Evolutionary conservation across 1,140 invertebrate species (phyloP).

Genomic region (Zaprionus gabonicus): DNA sequence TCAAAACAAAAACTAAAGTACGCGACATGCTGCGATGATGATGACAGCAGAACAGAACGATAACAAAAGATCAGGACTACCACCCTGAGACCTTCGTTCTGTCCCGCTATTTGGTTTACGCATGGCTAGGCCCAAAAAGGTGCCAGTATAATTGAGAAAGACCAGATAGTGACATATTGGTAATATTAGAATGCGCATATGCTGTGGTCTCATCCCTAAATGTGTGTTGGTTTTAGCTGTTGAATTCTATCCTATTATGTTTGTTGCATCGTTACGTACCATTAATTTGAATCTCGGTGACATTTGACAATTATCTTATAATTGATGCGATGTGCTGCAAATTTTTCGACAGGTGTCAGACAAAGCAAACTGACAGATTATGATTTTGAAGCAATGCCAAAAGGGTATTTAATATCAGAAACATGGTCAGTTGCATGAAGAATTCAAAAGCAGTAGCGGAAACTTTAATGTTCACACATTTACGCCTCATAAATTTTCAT

Average conservation of each 20-base stretch:
- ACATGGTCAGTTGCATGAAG: not conserved
- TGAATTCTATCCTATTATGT: conserved; percentile 46
- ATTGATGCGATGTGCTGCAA: conserved; percentile 57
- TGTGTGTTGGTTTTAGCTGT: conserved; percentile 1
- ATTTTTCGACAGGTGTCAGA: conserved; percentile 67
- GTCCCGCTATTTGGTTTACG: conserved; percentile 48
- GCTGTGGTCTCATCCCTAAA: conserved; percentile 39
- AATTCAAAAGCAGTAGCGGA: conserved; percentile 55
- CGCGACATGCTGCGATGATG: conserved; percentile 60
- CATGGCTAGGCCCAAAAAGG: conserved; percentile 48
- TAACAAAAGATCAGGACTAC: conserved; percentile 25
- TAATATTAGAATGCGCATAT: conserved; percentile 61
- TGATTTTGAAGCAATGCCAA: conserved; percentile 35
- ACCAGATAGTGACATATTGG: conserved; percentile 58
- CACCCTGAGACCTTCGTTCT: conserved; percentile 32
- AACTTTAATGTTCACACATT: conserved; percentile 80
- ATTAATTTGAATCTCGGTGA: conserved; percentile 57
- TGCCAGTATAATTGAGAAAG: conserved; percentile 3
- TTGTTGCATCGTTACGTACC: conserved; percentile 69
- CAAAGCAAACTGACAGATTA: conserved; percentile 17
- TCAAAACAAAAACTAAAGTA: conserved; percentile 63
- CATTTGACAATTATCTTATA: conserved; percentile 50
- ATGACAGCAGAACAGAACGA: conserved; percentile 50
- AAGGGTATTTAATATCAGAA: not conserved
- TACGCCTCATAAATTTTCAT: conserved; percentile 76